Percentiles rank a stretch among this genome's conserved stretches.
These are phyloP conservation scores for Paragorgia papillata DNA, from an alignment of 92 coral and sea anemone species.

Conservation along the genomic window DNA sequence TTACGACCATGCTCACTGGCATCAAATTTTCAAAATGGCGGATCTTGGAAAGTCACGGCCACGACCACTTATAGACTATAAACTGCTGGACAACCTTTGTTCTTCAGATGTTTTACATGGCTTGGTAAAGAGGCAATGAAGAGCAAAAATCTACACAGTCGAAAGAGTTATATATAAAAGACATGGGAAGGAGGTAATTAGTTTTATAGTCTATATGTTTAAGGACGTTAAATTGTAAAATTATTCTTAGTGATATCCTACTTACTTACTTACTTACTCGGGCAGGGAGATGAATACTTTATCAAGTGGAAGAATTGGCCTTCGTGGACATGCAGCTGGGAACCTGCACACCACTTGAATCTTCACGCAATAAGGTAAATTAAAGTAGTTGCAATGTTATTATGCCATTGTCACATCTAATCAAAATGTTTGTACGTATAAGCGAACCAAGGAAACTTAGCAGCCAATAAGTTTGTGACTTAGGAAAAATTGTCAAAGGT, in stretches of 20 bases:
- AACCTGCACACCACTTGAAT: constrained; percentile 46
- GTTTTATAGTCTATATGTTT: no score
- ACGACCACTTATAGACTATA: not conserved
- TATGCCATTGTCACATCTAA: no score
- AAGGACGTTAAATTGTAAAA: no score
- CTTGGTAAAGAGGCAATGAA: not conserved
- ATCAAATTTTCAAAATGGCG: not conserved
- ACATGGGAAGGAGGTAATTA: no score
- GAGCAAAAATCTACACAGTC: no score
- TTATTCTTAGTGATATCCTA: no score
- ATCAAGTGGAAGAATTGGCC: constrained; percentile 62
- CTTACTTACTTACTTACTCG: no score
- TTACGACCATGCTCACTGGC: not conserved
- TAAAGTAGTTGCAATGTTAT: not conserved
- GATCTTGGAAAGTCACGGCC: not conserved
- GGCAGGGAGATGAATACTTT: constrained; percentile 32
- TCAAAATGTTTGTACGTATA: no score
- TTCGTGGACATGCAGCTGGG: constrained; percentile 54
- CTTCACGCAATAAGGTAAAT: constrained; percentile 23
- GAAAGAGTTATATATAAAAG: no score
- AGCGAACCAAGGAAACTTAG: no score
- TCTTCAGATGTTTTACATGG: not conserved
- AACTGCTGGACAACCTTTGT: not conserved
- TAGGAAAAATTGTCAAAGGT: no score
- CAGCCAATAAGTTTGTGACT: no score